Base-by-base conservation (phyloP, 30 jellyfish, hydroid and myxozoan species). In the Nemopilema nomurai region DNA sequence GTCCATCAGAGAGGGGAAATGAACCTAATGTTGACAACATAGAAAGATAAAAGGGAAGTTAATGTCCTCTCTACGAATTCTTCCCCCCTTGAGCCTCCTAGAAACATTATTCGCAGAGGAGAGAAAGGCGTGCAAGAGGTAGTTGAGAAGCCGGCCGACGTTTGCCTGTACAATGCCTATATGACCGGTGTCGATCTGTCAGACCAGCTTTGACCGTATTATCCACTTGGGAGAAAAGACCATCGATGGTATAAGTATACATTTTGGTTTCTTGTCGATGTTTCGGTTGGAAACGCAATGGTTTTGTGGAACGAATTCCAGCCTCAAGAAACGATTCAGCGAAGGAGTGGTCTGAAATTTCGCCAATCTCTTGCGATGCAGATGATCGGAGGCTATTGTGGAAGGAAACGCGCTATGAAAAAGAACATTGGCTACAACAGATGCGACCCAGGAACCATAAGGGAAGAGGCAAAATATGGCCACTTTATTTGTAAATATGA, bases 401-500 rank as follows among this genome's bases (percentile, higher is more conserved):
- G 86, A 52, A 76, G 74, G 74, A 76, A 76, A 28, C 22, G 86
- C 52, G 26, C 33, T 0, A 22, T 28, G 50, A 76, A 76, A 51
- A 76, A 20, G 74, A 31, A 28, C 25, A 31, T 76, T 0, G 7
- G 75, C 66, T 24, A 29, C 75, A 49, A 76, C 25, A 76, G 62
- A 52, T 18, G 28, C 0, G 86, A 76, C 51, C 86, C 86, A 0
- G 8, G 74, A 52, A 28, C 52, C 49, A 28, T 52, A 1, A 6
- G 69, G 33, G 86, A 76, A 33, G 75, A 76, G 23, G 64, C 86
- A 49, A 76, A 76, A 28, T 76, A 33, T 51, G 74, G 86, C 27
- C 74, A 76, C 62, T 76, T 76, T 53, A 28, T 76, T 51, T 76
- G 86, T 41, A 50, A 49, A 52, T 41, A n/a, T 76, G 86, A 76